Conservation (phyloP, 2,888 invertebrate genomes). For the Strigamia maritima region DNA sequence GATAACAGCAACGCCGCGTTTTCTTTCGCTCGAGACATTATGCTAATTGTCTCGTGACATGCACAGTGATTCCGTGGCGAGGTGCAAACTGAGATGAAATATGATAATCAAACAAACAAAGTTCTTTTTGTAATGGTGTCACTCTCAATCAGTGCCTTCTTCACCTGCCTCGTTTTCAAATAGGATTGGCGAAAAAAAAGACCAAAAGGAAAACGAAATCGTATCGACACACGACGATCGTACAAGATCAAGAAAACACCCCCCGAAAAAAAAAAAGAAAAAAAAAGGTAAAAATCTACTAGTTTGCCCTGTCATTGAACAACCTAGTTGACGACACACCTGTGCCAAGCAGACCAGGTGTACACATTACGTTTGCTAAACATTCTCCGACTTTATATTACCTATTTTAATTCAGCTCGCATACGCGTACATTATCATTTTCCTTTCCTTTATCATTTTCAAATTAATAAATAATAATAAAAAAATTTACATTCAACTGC, state of each 20-base stretch:
- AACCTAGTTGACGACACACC: slow-evolving; percentile 6
- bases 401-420: not conserved
- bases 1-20: slow-evolving; percentile 2
- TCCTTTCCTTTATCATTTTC: not conserved
- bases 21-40: slow-evolving; percentile 15
- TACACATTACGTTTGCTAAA: not conserved
- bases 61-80: slow-evolving; percentile 29
- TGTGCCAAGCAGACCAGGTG: slow-evolving; percentile 13
- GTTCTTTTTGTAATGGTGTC: slow-evolving; percentile 27
- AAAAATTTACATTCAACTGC: not conserved
- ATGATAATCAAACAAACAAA: slow-evolving; percentile 29
- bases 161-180: not conserved
- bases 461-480: slow-evolving; percentile 7
- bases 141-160: slow-evolving; percentile 13
- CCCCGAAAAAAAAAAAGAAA: not conserved
- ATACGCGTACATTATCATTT: not conserved
- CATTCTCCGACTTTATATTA: not conserved
- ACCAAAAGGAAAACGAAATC: not conserved
- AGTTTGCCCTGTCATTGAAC: not conserved
- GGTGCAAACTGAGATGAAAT: slow-evolving; percentile 21
- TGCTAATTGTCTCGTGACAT: slow-evolving; percentile 29
- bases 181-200: not conserved
- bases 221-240: not conserved
- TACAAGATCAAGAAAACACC: not conserved
- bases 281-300: too few species aligned